Base-by-base conservation (phyloP, 2,113 vertebrate species). In the Psammodynastes pulverulentus region DNA sequence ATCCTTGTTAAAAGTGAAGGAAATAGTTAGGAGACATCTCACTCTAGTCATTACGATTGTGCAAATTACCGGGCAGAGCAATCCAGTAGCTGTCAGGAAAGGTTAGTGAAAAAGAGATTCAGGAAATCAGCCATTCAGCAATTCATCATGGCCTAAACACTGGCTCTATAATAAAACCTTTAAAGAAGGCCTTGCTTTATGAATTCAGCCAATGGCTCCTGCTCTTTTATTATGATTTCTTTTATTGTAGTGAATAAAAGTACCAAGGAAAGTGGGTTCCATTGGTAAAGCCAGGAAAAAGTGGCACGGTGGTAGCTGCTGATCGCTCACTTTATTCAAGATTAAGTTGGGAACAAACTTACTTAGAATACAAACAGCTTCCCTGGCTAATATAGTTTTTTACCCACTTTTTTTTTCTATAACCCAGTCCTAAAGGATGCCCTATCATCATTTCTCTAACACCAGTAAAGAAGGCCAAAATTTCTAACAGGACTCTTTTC, bases 51-150 rank as follows among this genome's bases (percentile, higher is more conserved):
- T 99, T 98, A 99, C 98, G 98, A 98, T 97, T 95, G 97, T 97
- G 97, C 98, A 99, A 99, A 99, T 99, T 98, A 98, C 98, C 97
- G 98, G 98, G 98, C 98, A 98, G 98, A 97, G 98, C 98, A 98
- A 99, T 99, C 98, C 98, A 97, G 98, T 98, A 98, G 97, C 98
- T 99, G 98, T 99, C 98, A 99, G 95, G 96, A 98, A 98, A 99
- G 98, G 98, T 99, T 99, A 99, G 98, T 95, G 98, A 98, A 98
- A 98, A 98, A 97, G 96, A 97, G 95, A 96, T 97, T 97, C 97
- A 98, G 97, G 98, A 98, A 98, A 98, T 98, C 98, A 98, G 97
- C 97, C 98, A 98, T 98, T 98, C 98, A 98, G 98, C 98, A 98
- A 98, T 99, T 98, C 98, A 99, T 99, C 98, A 98, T 98, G 96